Evolutionary conservation across 2,888 invertebrate species (phyloP).

Genomic region (Xestoiulus laeticollis): DNA sequence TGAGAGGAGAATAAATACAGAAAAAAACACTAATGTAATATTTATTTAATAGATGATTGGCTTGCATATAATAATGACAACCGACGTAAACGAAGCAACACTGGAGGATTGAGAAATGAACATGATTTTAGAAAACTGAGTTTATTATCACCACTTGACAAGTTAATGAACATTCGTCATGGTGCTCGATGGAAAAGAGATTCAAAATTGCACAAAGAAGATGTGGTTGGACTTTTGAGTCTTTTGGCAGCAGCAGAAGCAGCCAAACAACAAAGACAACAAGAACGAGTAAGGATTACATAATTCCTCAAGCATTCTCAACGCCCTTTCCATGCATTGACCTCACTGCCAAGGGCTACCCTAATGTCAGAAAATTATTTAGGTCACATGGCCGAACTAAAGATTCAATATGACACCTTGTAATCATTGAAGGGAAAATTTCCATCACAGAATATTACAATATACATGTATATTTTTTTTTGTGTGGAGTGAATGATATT

Average conservation of each 20-base stretch:
- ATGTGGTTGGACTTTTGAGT: slow-evolving; percentile 46
- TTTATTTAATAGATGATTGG: slow-evolving; percentile 32
- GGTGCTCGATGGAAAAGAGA: slow-evolving; percentile 53
- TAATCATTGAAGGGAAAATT: no score
- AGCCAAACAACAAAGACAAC: slow-evolving; percentile 49
- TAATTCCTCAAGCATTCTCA: no score
- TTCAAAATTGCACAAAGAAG: slow-evolving; percentile 35
- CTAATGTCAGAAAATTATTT: no score
- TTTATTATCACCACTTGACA: slow-evolving; percentile 45
- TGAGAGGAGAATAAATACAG: neutral
- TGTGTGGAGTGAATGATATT: no score
- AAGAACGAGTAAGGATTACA: slow-evolving; percentile 46
- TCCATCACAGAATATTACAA: no score
- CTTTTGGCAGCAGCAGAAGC: slow-evolving; percentile 50
- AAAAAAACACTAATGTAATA: neutral
- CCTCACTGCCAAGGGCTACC: no score
- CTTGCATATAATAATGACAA: slow-evolving; percentile 13
- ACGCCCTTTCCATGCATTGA: no score
- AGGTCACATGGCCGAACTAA: no score
- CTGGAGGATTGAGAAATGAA: neutral
- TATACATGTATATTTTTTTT: no score
- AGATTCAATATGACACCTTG: no score
- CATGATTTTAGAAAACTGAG: slow-evolving; percentile 49
- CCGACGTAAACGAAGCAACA: slow-evolving; percentile 28
- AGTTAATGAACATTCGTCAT: slow-evolving; percentile 51